A percentile compares a stretch with the other conserved stretches of the same genome.
Conservation (phyloP, 2,888 invertebrate genomes). For the Andricus curvator region DNA sequence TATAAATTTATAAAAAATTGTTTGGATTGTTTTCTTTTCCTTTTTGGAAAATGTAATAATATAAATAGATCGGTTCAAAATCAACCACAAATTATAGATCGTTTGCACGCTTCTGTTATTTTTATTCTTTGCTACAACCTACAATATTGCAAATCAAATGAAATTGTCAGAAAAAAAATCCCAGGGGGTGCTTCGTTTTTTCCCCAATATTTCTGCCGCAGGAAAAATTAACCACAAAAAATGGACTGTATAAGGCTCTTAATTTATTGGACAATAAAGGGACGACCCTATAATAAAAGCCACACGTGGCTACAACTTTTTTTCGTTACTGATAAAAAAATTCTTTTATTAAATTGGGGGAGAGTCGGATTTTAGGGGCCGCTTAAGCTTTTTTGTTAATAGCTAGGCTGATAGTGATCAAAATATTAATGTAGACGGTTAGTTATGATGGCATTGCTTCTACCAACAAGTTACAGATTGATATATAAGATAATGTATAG, state of each 20-base stretch:
- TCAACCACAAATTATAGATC: too few relatives aligned
- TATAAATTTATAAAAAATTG: too few relatives aligned
- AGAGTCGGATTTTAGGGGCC: too few relatives aligned
- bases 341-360: neutral
- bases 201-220: neutral
- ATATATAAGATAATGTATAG: too few relatives aligned
- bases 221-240: neutral
- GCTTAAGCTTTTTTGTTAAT: too few relatives aligned
- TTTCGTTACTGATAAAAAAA: neutral
- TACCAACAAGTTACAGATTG: too few relatives aligned
- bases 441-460: too few relatives aligned
- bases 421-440: too few relatives aligned
- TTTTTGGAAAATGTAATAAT: too few relatives aligned
- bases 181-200: neutral
- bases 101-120: neutral
- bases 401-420: too few relatives aligned
- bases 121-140: neutral
- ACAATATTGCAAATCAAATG: neutral
- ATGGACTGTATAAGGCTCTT: neutral
- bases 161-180: neutral
- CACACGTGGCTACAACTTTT: neutral
- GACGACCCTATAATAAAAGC: neutral
- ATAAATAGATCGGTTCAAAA: too few relatives aligned
- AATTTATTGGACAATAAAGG: conserved; percentile 2
- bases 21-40: too few relatives aligned